Evolutionary conservation across 2,113 vertebrate species (phyloP), one percentile per base, ranked within the genome.

Genomic region (Lagenorhynchus albirostris): DNA sequence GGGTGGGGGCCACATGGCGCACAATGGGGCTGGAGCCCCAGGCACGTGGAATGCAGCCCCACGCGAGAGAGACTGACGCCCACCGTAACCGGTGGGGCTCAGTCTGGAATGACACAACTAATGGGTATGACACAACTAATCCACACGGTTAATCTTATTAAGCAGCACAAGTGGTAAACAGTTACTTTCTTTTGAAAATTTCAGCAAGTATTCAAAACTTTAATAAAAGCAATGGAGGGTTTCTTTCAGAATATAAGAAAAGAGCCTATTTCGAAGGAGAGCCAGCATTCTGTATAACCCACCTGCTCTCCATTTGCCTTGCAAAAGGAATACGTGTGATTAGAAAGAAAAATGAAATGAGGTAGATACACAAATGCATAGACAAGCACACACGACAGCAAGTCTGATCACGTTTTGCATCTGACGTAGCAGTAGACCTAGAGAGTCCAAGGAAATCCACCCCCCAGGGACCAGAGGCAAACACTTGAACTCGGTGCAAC

Each of bases 341-440:
- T 89, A 94, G 95, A 94, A 96, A 95, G 96, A 86, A 94, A 88
- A 95, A 50, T 6, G n/a, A 73, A 92, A 96, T 96, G 98, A 98
- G 97, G 98, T 97, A 98, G 98, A 95, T 87, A 76, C 79, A 90
- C 6, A 3, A 92, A 97, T 87, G 96, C 96, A 93, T 62, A 97
- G 96, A 91, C 86, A 60, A 93, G 92, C 89, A 94, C 91, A 84
- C 71, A 84, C 5, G 11, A 53, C 14, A 76, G 94, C 63, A 87
- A 93, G 79, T 83, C 73, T 26, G 55, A 58, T 68, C 63, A 67
- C 55, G 23, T 65, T 58, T 76, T 67, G 63, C 86, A 83, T 21
- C n/a, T 89, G 92, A 89, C 31, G 8, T 3, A 89, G 81, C 70
- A 26, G 58, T 33, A 50, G 2, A 60, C 74, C 79, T 68, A 89